A percentile compares a stretch with the other conserved stretches of the same genome.
phyloP scores from a whole-genome alignment of 2,113 vertebrate genomes.

The Pelecanus crispus region DNA sequence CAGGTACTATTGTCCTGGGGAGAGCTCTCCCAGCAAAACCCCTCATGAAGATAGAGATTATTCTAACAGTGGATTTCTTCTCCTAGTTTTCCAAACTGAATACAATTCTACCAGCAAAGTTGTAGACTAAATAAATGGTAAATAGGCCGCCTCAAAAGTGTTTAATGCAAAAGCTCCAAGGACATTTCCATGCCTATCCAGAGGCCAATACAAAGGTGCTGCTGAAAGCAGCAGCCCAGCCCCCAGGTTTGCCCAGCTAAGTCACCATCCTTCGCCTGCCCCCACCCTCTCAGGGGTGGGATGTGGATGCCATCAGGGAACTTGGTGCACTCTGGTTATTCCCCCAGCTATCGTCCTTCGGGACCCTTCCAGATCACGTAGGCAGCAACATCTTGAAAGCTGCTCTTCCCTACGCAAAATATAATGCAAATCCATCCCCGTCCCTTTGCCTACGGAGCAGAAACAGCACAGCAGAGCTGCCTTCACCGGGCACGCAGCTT shows the following conservation, averaged over 20 bases:
- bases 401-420: neutral
- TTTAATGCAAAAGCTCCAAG: neutral
- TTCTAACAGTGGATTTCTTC: neutral
- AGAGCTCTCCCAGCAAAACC: neutral
- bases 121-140: neutral
- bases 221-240: neutral
- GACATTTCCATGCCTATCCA: neutral
- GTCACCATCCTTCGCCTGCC: neutral
- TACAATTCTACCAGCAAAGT: neutral
- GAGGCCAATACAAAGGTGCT: neutral
- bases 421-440: neutral
- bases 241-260: neutral
- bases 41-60: neutral
- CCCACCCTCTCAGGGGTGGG: neutral
- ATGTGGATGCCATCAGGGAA: neutral
- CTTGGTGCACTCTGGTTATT: accelerated
- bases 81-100: neutral
- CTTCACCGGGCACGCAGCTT: accelerated
- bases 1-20: neutral
- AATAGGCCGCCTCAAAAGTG: neutral
- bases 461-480: neutral
- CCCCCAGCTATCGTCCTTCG: neutral
- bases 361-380: neutral
- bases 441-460: neutral
- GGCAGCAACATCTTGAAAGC: neutral